Evolutionary conservation across 92 coral and sea anemone genomes (phyloP).

Genomic region (Siderastrea siderea): DNA sequence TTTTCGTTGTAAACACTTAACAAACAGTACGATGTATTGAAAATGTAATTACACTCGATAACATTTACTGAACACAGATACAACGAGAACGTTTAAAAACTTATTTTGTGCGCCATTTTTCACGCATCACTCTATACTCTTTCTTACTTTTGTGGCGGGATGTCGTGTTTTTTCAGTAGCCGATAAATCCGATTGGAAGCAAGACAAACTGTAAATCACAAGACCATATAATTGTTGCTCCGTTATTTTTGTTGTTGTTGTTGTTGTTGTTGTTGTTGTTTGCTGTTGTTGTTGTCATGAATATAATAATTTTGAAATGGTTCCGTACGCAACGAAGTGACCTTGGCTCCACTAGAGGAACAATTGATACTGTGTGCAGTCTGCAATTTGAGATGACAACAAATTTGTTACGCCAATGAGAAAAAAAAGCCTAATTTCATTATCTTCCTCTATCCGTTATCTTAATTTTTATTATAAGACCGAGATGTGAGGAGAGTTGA

Average conservation of each 20-base stretch:
- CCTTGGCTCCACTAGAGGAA: neutral
- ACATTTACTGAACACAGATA: neutral
- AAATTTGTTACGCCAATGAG: neutral
- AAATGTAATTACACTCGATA: constrained; percentile 3
- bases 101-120: neutral
- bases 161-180: no score
- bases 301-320: neutral
- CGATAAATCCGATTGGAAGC: neutral
- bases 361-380: neutral
- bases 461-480: neutral
- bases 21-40: neutral
- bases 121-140: neutral
- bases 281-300: neutral
- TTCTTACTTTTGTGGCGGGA: no score
- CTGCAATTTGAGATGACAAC: neutral
- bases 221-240: neutral
- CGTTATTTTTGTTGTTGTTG: neutral
- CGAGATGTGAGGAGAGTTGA: neutral
- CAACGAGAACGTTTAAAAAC: neutral
- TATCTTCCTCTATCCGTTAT: neutral
- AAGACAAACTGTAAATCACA: neutral
- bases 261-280: neutral
- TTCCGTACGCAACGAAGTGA: neutral
- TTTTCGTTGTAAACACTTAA: neutral
- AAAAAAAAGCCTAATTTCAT: neutral